Percentiles rank a stretch among this genome's conserved stretches.
Conservation (phyloP, 2,113 vertebrate genomes). For the Alligator mississippiensis region DNA sequence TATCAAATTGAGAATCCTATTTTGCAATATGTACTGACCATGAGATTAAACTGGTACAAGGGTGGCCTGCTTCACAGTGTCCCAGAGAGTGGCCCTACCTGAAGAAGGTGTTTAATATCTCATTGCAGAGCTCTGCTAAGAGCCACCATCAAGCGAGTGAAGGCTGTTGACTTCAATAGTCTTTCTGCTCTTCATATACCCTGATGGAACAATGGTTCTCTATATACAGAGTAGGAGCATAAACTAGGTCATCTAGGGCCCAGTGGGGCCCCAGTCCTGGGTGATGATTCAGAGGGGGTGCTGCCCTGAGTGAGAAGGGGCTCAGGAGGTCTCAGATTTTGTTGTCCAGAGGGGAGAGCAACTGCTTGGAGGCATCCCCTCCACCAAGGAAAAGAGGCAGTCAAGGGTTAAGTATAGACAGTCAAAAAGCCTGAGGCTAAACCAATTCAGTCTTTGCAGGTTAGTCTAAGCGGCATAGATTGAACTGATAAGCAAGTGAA, state of each 20-base stretch:
- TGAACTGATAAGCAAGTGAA: no score
- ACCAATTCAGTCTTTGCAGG: no score
- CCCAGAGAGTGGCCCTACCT: rapidly evolving
- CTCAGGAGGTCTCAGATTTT: not conserved
- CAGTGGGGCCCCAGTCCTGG: no score
- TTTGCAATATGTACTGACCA: not conserved
- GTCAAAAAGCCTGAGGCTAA: no score
- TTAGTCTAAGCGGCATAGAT: no score
- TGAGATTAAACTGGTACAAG: not conserved
- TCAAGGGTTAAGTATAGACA: not conserved
- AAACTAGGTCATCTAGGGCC: not conserved
- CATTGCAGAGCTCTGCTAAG: not conserved
- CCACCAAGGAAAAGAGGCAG: not conserved
- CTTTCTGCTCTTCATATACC: not conserved
- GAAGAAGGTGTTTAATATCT: rapidly evolving
- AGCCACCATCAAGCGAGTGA: not conserved
- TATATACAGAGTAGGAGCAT: not conserved
- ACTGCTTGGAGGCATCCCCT: rapidly evolving
- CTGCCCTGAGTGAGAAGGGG: not conserved
- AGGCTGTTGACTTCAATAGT: not conserved
- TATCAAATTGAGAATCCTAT: not conserved
- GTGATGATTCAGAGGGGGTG: not conserved
- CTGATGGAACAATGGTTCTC: not conserved
- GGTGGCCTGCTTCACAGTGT: rapidly evolving
- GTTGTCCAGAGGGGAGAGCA: not conserved